Evolutionary conservation across 2,797 vertebrate species (phyloP).

Genomic region (Ctenosaura bakeri): DNA sequence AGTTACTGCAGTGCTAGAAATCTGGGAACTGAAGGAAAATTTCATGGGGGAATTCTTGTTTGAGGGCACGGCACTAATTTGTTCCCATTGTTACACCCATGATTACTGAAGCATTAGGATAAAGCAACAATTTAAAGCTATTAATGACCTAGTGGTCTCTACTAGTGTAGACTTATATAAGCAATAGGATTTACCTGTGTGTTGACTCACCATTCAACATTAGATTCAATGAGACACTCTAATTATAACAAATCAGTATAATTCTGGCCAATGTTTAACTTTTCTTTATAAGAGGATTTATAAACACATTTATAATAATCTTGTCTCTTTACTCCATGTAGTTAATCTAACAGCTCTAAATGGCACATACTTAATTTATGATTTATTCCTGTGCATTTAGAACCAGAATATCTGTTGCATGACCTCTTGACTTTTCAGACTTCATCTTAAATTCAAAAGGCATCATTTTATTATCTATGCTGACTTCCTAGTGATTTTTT

Average conservation of each 20-base stretch:
- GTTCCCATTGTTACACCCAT: too few relatives aligned
- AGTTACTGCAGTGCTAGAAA: too few relatives aligned
- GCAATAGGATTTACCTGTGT: too few relatives aligned
- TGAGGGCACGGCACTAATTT: too few relatives aligned
- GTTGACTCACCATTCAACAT: too few relatives aligned
- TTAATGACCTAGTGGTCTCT: too few relatives aligned
- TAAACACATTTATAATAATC: neutral
- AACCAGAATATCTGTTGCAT: neutral
- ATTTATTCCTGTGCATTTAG: neutral
- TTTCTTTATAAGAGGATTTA: neutral
- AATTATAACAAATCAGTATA: too few relatives aligned
- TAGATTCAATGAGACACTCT: too few relatives aligned
- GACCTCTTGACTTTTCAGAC: neutral
- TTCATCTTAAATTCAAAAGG: constrained; percentile 19
- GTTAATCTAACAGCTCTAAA: constrained; percentile 4
- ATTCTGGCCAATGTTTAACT: neutral
- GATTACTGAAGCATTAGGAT: too few relatives aligned
- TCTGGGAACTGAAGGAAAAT: too few relatives aligned
- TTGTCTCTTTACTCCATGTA: accelerated
- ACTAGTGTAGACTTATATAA: too few relatives aligned
- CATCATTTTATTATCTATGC: accelerated
- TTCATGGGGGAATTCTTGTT: too few relatives aligned
- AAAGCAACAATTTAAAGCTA: constrained; percentile 6
- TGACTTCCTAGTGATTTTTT: constrained; percentile 7
- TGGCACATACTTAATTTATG: neutral